These are phyloP conservation scores for Bergia puertoricense DNA, from an alignment of 92 coral and sea anemone genomes.

Conservation along the genomic window DNA sequence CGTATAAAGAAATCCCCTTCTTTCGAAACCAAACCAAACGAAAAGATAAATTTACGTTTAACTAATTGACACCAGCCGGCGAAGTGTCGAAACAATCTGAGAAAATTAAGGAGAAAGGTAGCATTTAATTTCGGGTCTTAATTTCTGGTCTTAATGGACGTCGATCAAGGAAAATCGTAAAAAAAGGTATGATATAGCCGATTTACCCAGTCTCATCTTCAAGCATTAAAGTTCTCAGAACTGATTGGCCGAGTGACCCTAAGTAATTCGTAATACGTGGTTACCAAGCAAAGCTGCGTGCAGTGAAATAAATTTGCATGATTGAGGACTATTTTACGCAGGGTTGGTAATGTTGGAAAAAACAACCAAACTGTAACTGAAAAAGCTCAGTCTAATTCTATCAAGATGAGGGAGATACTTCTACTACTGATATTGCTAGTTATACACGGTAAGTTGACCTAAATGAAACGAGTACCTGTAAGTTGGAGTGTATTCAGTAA, in stretches of 20 bases:
- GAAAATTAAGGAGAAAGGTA: too few relatives aligned
- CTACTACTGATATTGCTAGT: not conserved
- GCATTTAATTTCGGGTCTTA: too few relatives aligned
- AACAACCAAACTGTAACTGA: not conserved
- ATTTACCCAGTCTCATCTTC: too few relatives aligned
- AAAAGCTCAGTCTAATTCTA: not conserved
- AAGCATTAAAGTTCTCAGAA: not conserved
- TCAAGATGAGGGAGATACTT: constrained; percentile 23
- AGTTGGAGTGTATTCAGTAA: not conserved
- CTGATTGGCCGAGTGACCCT: constrained; percentile 2
- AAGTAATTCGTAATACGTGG: not conserved
- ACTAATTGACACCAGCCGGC: too few relatives aligned
- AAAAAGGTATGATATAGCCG: too few relatives aligned
- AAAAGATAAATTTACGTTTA: too few relatives aligned
- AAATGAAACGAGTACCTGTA: constrained; percentile 6
- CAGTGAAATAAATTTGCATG: not conserved
- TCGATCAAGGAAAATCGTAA: too few relatives aligned
- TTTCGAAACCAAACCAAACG: too few relatives aligned
- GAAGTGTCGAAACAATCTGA: too few relatives aligned
- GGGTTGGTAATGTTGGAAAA: not conserved
- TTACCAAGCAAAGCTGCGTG: constrained; percentile 2
- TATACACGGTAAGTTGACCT: constrained; percentile 10
- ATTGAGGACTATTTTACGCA: not conserved
- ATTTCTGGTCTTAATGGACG: too few relatives aligned
- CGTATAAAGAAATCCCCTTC: too few relatives aligned